Evolutionary conservation across 2,888 invertebrate genomes (phyloP), one percentile per base, ranked within the genome.

Genomic region (Lasius fuliginosus): DNA sequence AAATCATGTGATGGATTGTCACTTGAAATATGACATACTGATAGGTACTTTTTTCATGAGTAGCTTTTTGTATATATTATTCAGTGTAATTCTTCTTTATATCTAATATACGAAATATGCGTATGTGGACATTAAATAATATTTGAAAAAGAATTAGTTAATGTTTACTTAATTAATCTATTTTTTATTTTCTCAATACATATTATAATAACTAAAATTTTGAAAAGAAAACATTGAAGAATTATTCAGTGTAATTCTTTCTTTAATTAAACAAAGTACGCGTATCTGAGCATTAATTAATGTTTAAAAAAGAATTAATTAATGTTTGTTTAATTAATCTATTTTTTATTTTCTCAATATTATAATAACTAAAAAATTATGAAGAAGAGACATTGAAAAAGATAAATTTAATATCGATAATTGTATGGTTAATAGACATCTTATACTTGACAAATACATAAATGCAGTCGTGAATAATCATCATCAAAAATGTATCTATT

Each of bases 1-100:
- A 79, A 77, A 79, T 83, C 68, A 62, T 76, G 4, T 12, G 49
- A 36, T 27, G 42, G 40, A 83, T 36, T 77, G 77, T 77, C 82
- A 68, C 46, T 62, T 46, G 33, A 62, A 69, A 71, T 9, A 36
- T 46, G 27, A 33, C 65, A 65, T 6, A 65, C 23, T 12, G 15
- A 40, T 76, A 30, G n/a, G 15, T 42, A 23, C 11, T 58, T 69
- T 69, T 79, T 77, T 79, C 18, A 9, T 49, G 3, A 27, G 8
- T 56, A n/a, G 46, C 1, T 33, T 15, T 30, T 33, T 33, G 5
- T 33, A 46, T 53, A 36, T 15, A 18, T 56, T 33, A 69, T 71
- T 58, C 23, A n/a, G 23, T 27, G 4, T 56, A 42, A 27, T 71
- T 79, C 15, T n/a, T n/a, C 11, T 30, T 69, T 76, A 23, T 23